These are phyloP conservation scores for Tromatobia lineatoria DNA, from an alignment of 2,888 invertebrate genomes.

Conservation along the genomic window DNA sequence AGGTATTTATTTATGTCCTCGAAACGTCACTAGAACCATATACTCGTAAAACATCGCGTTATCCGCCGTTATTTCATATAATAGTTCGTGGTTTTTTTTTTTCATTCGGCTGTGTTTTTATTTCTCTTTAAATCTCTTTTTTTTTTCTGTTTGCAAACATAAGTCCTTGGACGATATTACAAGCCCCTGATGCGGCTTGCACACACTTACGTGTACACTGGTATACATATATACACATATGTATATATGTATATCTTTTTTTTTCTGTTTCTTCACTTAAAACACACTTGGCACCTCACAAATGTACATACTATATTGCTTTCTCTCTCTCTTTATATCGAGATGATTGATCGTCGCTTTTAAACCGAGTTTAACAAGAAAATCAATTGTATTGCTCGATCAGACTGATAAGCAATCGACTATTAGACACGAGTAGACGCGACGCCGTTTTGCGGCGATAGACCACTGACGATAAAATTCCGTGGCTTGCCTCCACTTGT, in stretches of 20 bases:
- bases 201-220: slow-evolving; percentile 83
- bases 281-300: slow-evolving; percentile 82
- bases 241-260: slow-evolving; percentile 54
- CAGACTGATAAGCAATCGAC: slow-evolving; percentile 29
- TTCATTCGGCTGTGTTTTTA: slow-evolving; percentile 17
- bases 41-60: slow-evolving; percentile 28
- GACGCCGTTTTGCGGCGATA: slow-evolving; percentile 53
- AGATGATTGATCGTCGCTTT: slow-evolving; percentile 30
- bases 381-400: slow-evolving; percentile 46
- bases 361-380: slow-evolving; percentile 11
- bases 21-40: slow-evolving; percentile 60
- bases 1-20: slow-evolving; percentile 63
- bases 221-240: slow-evolving; percentile 77
- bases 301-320: slow-evolving; percentile 68
- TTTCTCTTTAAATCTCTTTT: slow-evolving; percentile 19
- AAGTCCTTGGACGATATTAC: slow-evolving; percentile 72
- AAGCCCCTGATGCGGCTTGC: slow-evolving; percentile 78
- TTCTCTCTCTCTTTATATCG: slow-evolving; percentile 29
- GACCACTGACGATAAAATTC: slow-evolving; percentile 24
- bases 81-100: slow-evolving; percentile 67
- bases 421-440: slow-evolving; percentile 57
- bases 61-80: slow-evolving; percentile 57
- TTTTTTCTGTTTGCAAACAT: slow-evolving; percentile 69
- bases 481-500: neutral
- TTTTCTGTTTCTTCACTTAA: slow-evolving; percentile 74